Evolutionary conservation across 2,888 invertebrate genomes (phyloP), one percentile per base, ranked within the genome.

Genomic region (Lypha dubia): DNA sequence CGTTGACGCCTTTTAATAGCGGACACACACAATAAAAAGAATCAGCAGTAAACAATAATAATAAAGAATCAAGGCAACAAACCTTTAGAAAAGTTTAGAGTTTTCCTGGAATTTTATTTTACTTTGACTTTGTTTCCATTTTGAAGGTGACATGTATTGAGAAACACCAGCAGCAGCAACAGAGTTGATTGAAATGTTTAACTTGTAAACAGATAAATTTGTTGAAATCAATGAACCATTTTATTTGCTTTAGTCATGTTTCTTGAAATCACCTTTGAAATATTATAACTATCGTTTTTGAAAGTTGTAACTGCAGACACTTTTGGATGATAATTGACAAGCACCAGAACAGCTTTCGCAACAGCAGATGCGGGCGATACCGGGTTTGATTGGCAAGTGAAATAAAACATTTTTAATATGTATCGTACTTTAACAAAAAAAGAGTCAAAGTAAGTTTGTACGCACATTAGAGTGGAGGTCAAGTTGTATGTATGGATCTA

Each of bases 1-100:
- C 84, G 81, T 84, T 84, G 63, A 81, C 81, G 84, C 84, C 84
- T 74, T 74, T 74, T 35, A 68, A 74, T 84, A 77, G 77, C 71
- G 71, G 51, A 67, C 58, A 6, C 28, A 67, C 58, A 6, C 28
- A n/a, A 22, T 17, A 28, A 60, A 28, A 28, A 46, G 22, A 56
- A 60, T 3, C 20, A 62, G 35, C 20, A 32, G 9, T 2, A 58
- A 56, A 74, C 35, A 53, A 62, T 13, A 24, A 3, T 6, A 22
- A 51, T 32, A 51, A 60, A 60, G 6, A 58, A 17, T 53, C 15
- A 51, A 73, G 28, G 0, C 28, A 49, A 68, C 49, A 60, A 51
- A 44, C 13, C n/a, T 24, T 5, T 20, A 46, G 13, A 60, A 32
- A 32, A 56, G 35, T 20, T 58, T 44, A 8, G 11, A 1, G 24